phyloP scores from a whole-genome alignment of 2,113 vertebrate species.

The Delphinapterus leucas region DNA sequence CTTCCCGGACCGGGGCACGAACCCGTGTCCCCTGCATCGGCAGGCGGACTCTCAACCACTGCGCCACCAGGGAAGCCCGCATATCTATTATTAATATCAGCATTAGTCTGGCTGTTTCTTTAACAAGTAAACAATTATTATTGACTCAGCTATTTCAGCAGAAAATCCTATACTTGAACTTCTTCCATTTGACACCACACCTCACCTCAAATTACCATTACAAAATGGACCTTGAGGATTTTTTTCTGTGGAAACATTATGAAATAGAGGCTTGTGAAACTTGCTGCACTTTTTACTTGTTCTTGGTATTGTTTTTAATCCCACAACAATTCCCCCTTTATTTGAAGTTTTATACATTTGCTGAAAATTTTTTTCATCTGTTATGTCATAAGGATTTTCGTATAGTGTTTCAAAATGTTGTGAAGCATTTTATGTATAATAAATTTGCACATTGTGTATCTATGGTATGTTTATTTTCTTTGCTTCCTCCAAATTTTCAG shows the following conservation, averaged over 20 bases:
- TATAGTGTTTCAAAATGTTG: background rate
- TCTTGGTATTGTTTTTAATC: background rate
- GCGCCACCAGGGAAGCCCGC: too few relatives aligned
- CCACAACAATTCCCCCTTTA: background rate
- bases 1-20: rapidly evolving
- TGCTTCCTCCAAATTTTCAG: background rate
- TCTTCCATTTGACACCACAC: slow-evolving; percentile 12
- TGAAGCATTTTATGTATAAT: background rate
- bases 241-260: background rate
- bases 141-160: background rate
- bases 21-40: too few relatives aligned
- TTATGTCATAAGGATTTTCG: background rate
- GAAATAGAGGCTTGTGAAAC: background rate
- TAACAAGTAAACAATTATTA: slow-evolving; percentile 42
- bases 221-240: background rate
- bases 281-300: background rate
- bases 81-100: background rate
- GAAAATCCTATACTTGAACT: background rate
- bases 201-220: slow-evolving; percentile 2
- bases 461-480: background rate
- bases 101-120: background rate
- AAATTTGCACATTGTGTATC: background rate
- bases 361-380: background rate
- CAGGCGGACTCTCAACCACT: too few relatives aligned
- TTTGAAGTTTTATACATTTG: background rate